These are phyloP conservation scores for Leptonema lineaticorne DNA, from an alignment of 1,140 invertebrate species.

Conservation along the genomic window DNA sequence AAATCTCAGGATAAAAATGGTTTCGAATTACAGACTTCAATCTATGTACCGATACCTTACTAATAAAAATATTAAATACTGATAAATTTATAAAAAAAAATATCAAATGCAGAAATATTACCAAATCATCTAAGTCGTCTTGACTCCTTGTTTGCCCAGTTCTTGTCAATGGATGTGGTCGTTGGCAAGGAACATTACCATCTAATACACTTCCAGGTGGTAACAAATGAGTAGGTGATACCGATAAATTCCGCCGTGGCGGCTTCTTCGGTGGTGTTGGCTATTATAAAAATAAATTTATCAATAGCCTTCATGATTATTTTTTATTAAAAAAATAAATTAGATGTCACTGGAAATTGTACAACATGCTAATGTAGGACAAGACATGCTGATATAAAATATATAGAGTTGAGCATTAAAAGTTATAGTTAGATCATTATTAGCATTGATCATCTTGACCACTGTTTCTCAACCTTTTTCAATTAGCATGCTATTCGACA, in stretches of 20 bases:
- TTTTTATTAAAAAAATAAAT: no score
- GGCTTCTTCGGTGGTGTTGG: constrained; percentile 86
- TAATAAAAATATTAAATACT: neutral
- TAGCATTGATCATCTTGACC: no score
- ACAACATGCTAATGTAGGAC: no score
- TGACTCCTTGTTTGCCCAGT: constrained; percentile 60
- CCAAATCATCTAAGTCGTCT: constrained; percentile 67
- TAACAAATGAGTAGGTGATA: constrained; percentile 71
- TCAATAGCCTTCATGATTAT: no score
- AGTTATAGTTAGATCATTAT: no score
- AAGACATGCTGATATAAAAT: no score
- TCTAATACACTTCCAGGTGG: constrained; percentile 51
- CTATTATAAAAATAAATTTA: constrained; percentile 48
- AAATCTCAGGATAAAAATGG: constrained; percentile 8
- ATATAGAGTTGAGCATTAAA: no score
- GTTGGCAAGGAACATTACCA: constrained; percentile 44
- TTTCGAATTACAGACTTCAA: neutral
- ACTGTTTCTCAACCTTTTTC: no score
- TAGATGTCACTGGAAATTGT: no score
- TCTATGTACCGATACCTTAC: no score
- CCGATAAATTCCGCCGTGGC: constrained; percentile 78
- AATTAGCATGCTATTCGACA: no score
- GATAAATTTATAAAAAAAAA: neutral
- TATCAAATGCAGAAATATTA: neutral
- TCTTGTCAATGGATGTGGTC: constrained; percentile 47